phyloP scores from a whole-genome alignment of 2,113 vertebrate species.

The Onychorhynchus coronatus region DNA sequence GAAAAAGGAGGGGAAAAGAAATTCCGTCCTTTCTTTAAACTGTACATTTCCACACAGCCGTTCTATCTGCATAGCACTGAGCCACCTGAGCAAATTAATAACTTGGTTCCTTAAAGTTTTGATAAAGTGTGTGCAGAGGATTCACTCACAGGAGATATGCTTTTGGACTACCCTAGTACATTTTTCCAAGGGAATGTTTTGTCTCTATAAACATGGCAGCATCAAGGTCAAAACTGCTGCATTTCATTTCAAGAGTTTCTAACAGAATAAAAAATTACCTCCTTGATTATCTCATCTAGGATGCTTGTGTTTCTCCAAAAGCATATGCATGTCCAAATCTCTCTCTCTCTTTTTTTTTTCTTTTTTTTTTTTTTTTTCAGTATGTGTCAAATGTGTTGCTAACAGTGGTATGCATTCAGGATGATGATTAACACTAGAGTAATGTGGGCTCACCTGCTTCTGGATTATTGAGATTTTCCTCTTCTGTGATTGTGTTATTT shows the following conservation, averaged over 20 bases:
- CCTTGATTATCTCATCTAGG: not conserved
- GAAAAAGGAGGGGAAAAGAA: not conserved
- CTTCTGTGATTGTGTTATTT: not conserved
- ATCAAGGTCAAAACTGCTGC: not conserved
- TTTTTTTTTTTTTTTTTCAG: not conserved
- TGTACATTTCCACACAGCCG: not conserved
- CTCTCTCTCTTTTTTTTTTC: not conserved
- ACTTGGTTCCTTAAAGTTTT: not conserved
- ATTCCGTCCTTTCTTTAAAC: not conserved
- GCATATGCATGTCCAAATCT: not conserved
- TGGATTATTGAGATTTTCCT: not conserved
- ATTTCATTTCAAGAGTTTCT: not conserved
- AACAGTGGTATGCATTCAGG: not conserved
- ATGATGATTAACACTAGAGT: not conserved
- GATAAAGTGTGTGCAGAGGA: not conserved
- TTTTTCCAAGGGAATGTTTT: not conserved
- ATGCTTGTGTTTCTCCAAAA: slow-evolving; percentile 35
- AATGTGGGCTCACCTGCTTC: not conserved
- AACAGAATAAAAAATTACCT: not conserved
- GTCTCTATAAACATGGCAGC: not conserved
- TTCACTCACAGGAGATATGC: not conserved
- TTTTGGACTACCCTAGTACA: not conserved
- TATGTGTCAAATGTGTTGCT: not conserved
- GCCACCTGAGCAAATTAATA: not conserved
- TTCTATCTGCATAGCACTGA: not conserved